These are phyloP conservation scores for Abrostola tripartita DNA, from an alignment of 2,888 invertebrate genomes.

Conservation along the genomic window DNA sequence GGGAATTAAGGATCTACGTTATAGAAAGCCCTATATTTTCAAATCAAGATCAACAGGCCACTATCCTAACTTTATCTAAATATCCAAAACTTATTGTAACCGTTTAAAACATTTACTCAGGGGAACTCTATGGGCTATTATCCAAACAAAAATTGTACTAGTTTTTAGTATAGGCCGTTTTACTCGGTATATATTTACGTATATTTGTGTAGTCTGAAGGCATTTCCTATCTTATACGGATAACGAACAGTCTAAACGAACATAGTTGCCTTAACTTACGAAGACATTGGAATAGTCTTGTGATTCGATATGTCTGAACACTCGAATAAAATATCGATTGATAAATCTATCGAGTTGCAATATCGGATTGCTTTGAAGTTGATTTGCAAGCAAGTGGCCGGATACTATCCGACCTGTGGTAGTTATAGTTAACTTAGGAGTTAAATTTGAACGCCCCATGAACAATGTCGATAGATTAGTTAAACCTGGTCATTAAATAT, in stretches of 20 bases:
- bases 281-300: constrained; percentile 13
- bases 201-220: constrained; percentile 11
- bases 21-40: not conserved
- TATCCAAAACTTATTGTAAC: not conserved
- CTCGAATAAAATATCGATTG: constrained; percentile 32
- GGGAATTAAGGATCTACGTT: not conserved
- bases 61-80: not conserved
- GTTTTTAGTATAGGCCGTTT: constrained; percentile 1
- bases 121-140: not conserved
- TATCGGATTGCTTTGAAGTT: constrained; percentile 11
- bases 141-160: constrained; percentile 1
- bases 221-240: constrained; percentile 39
- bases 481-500: constrained; percentile 38
- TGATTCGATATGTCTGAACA: constrained; percentile 42
- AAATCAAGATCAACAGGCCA: not conserved
- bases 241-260: constrained; percentile 39
- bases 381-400: constrained; percentile 14
- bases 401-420: constrained; percentile 8
- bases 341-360: constrained; percentile 40
- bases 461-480: constrained; percentile 22
- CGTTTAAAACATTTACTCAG: not conserved
- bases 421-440: constrained; percentile 8
- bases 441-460: constrained; percentile 1
- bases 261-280: constrained; percentile 24
- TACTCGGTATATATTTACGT: constrained; percentile 12